Evolutionary conservation across 2,113 vertebrate species (phyloP).

Genomic region (Mirza zaza): DNA sequence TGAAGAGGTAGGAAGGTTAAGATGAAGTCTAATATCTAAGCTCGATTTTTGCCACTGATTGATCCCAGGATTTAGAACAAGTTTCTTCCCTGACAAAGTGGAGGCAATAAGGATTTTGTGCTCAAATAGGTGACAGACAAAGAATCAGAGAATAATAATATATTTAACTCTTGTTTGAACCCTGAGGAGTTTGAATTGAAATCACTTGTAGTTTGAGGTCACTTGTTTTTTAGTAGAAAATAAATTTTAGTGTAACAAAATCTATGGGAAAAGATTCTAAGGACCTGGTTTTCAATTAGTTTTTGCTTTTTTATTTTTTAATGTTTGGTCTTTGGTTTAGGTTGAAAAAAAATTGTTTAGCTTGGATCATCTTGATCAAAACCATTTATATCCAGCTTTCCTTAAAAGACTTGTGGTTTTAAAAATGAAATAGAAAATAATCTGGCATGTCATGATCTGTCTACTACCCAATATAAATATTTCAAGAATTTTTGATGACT

Average conservation of each 20-base stretch:
- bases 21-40: neutral
- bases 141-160: neutral
- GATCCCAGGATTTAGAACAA: neutral
- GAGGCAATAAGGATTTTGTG: neutral
- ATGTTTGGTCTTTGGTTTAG: neutral
- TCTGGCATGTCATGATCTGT: neutral
- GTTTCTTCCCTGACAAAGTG: neutral
- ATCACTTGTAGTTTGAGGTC: neutral
- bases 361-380: neutral
- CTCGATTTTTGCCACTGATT: neutral
- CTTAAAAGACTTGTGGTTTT: slow-evolving; percentile 15
- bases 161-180: neutral
- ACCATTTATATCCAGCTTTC: slow-evolving; percentile 26
- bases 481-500: slow-evolving; percentile 27
- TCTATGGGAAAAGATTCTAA: neutral
- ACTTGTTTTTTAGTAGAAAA: slow-evolving; percentile 19
- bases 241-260: slow-evolving; percentile 2
- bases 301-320: slow-evolving; percentile 35
- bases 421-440: slow-evolving; percentile 50
- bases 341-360: neutral
- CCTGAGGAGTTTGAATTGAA: slow-evolving; percentile 19
- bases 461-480: slow-evolving; percentile 42
- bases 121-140: neutral
- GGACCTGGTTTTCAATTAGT: neutral
- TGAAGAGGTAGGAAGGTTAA: neutral